These are phyloP conservation scores for Pedionomus torquatus DNA, from an alignment of 2,113 vertebrate species.

Conservation along the genomic window DNA sequence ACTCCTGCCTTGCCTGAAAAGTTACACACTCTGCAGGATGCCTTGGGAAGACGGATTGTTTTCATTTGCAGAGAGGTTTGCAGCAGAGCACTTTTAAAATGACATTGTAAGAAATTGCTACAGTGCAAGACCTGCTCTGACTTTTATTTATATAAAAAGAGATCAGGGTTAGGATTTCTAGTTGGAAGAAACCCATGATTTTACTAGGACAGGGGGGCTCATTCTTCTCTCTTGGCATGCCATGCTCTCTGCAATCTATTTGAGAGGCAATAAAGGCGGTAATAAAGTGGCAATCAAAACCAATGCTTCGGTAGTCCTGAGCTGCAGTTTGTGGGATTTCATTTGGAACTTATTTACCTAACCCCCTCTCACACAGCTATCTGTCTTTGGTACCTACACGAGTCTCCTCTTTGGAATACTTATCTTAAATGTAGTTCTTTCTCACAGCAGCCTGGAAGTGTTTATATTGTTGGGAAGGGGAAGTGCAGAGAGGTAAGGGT, in stretches of 20 bases:
- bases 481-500: neutral
- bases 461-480: neutral
- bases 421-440: neutral
- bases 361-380: conserved; percentile 9
- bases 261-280: conserved; percentile 59
- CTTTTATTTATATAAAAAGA: conserved; percentile 66
- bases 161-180: conserved; percentile 61
- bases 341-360: conserved; percentile 67
- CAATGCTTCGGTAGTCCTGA: conserved; percentile 58
- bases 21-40: conserved; percentile 50
- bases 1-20: conserved; percentile 42
- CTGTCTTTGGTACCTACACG: conserved; percentile 14
- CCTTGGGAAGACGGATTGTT: conserved; percentile 51
- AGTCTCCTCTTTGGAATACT: neutral
- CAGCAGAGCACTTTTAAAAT: conserved; percentile 58
- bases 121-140: conserved; percentile 54
- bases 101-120: conserved; percentile 64
- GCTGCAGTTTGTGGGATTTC: conserved; percentile 33
- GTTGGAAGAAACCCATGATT: conserved; percentile 62
- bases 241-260: conserved; percentile 51
- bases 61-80: conserved; percentile 61
- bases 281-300: conserved; percentile 67
- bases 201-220: conserved; percentile 50
- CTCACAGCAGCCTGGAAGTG: neutral
- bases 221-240: conserved; percentile 62